Percentiles rank a stretch among this genome's conserved stretches.
These are phyloP conservation scores for Beaufortia kweichowensis DNA, from an alignment of 2,113 vertebrate genomes.

Conservation along the genomic window DNA sequence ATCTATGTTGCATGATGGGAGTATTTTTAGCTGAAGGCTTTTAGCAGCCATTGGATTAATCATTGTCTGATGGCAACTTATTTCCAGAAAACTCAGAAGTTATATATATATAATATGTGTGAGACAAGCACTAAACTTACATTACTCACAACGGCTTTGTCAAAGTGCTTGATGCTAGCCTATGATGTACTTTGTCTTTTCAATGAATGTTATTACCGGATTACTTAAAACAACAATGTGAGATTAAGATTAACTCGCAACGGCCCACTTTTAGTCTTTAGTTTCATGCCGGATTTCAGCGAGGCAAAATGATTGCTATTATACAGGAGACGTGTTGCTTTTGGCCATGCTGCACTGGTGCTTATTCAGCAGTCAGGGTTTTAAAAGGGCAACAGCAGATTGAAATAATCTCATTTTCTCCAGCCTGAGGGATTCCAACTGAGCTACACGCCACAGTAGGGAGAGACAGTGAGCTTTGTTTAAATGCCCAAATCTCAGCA, in stretches of 20 bases:
- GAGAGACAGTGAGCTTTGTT: slow-evolving; percentile 37
- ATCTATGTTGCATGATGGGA: slow-evolving; percentile 70
- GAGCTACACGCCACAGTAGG: slow-evolving; percentile 19
- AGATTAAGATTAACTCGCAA: slow-evolving; percentile 8
- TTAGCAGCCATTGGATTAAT: slow-evolving; percentile 47
- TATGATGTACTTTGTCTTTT: neutral
- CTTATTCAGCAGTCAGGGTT: slow-evolving; percentile 39
- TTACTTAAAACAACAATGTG: slow-evolving; percentile 22
- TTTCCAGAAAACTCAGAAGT: slow-evolving; percentile 25
- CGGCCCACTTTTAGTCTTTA: neutral
- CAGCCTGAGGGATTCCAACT: slow-evolving; percentile 19
- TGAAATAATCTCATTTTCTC: slow-evolving; percentile 34
- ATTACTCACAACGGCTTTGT: neutral
- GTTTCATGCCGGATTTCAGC: neutral
- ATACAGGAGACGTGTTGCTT: slow-evolving; percentile 7
- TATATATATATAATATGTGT: neutral
- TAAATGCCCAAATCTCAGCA: slow-evolving; percentile 46
- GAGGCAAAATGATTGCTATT: neutral
- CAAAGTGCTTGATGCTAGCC: neutral
- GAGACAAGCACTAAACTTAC: neutral
- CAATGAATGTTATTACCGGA: slow-evolving; percentile 22
- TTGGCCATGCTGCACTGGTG: neutral
- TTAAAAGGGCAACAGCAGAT: slow-evolving; percentile 35
- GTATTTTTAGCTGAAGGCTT: slow-evolving; percentile 70
- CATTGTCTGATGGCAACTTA: slow-evolving; percentile 45